A percentile compares a stretch with the other conserved stretches of the same genome.
Conservation (phyloP, 1,140 invertebrate genomes). For the Oedothorax gibbosus region DNA sequence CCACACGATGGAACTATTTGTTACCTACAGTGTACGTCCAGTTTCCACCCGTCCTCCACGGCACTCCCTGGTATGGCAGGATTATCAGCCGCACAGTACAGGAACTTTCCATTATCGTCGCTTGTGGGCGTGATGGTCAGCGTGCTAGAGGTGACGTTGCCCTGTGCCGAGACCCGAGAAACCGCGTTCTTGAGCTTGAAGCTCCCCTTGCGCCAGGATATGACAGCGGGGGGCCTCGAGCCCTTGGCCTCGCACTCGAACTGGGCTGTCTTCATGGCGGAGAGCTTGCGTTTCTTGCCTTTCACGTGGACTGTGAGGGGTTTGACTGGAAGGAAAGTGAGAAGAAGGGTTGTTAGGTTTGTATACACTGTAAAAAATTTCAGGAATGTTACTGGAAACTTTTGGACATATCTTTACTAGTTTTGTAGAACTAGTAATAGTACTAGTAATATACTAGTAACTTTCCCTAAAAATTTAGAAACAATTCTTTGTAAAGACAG, state of each 20-base stretch:
- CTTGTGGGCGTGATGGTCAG: constrained; percentile 73
- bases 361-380: too few species aligned
- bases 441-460: too few species aligned
- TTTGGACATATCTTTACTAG: too few species aligned
- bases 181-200: constrained; percentile 52
- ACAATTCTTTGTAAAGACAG: too few species aligned
- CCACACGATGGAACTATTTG: constrained; percentile 15
- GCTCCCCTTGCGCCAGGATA: constrained; percentile 79
- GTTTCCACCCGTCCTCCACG: constrained; percentile 84
- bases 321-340: constrained; percentile 73
- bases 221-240: constrained; percentile 83
- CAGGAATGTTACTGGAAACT: too few species aligned
- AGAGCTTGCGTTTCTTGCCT: constrained; percentile 82
- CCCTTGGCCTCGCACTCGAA: constrained; percentile 86
- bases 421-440: too few species aligned
- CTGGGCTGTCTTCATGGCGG: constrained; percentile 83
- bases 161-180: constrained; percentile 48
- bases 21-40: constrained; percentile 87
- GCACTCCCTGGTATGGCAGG: constrained; percentile 72
- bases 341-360: neutral
- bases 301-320: constrained; percentile 85
- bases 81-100: constrained; percentile 86
- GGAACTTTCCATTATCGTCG: constrained; percentile 82
- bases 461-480: too few species aligned
- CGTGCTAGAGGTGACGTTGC: constrained; percentile 59